Conservation (phyloP, 2,888 invertebrate genomes). For the Allolobophora icterica region DNA sequence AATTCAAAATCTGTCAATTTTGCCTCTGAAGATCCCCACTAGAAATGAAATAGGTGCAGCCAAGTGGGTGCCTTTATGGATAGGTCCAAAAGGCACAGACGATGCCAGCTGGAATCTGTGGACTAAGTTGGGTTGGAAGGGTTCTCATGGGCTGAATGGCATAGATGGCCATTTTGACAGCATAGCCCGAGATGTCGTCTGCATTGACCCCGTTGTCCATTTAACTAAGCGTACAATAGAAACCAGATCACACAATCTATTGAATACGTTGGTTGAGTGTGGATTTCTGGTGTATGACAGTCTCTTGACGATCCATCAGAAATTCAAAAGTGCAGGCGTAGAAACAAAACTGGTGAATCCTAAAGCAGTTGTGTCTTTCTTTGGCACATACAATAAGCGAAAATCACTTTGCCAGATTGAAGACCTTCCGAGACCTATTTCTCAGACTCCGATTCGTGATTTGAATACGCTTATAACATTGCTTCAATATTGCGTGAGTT, state of each 20-base stretch:
- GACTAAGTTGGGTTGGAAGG: not conserved
- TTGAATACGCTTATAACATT: not conserved
- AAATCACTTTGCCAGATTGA: not conserved
- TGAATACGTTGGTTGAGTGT: not conserved
- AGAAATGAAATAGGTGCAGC: not conserved
- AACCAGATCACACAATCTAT: not conserved
- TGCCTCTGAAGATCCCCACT: not conserved
- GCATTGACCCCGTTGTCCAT: not conserved
- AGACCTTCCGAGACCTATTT: not conserved
- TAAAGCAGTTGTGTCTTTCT: not conserved
- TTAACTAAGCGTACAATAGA: not conserved
- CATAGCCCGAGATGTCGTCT: not conserved
- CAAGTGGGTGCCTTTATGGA: not conserved
- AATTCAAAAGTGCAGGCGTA: not conserved
- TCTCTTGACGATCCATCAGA: not conserved
- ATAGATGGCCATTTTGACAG: not conserved
- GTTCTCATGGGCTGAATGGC: not conserved
- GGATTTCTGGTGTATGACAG: not conserved
- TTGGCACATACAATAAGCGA: not conserved
- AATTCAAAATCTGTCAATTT: not conserved
- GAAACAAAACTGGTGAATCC: not conserved
- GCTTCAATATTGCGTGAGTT: not conserved
- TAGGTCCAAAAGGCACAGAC: not conserved
- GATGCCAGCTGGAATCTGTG: constrained; percentile 1
- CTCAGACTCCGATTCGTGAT: not conserved